Conservation (phyloP, 2,113 vertebrate species). For the Ptilonorhynchus violaceus region DNA sequence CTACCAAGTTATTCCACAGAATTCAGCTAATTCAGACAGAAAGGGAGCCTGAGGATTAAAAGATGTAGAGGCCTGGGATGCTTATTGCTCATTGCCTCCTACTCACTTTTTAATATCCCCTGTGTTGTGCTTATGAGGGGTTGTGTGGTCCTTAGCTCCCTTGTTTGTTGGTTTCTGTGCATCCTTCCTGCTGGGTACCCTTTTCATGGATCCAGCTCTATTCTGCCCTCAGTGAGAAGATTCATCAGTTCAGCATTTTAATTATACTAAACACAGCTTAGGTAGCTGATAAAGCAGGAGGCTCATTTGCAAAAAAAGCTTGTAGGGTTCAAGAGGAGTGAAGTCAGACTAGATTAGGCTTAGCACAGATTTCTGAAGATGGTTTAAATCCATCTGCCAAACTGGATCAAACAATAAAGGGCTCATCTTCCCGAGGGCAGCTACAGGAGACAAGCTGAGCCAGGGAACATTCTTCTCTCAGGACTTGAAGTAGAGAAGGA, state of each 20-base stretch:
- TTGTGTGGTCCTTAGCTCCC: neutral
- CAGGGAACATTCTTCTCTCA: neutral
- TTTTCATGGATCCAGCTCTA: neutral
- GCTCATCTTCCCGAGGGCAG: neutral
- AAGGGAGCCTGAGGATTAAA: neutral
- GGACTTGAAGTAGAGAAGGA: neutral
- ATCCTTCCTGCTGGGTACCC: neutral
- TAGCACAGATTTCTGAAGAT: neutral
- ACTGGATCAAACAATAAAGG: neutral
- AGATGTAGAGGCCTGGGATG: neutral
- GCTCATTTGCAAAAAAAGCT: neutral
- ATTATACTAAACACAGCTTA: neutral
- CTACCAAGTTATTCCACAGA: neutral
- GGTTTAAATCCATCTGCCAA: neutral
- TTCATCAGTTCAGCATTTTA: neutral
- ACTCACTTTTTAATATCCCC: neutral
- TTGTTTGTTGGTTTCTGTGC: neutral
- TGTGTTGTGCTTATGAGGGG: neutral
- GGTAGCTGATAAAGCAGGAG: neutral
- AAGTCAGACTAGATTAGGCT: neutral
- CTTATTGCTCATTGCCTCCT: neutral
- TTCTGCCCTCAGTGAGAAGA: neutral
- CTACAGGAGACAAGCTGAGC: neutral
- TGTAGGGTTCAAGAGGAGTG: neutral
- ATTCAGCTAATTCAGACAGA: neutral